Base-by-base conservation (phyloP, 2,888 invertebrate species). In the Caenorhabditis wallacei region DNA sequence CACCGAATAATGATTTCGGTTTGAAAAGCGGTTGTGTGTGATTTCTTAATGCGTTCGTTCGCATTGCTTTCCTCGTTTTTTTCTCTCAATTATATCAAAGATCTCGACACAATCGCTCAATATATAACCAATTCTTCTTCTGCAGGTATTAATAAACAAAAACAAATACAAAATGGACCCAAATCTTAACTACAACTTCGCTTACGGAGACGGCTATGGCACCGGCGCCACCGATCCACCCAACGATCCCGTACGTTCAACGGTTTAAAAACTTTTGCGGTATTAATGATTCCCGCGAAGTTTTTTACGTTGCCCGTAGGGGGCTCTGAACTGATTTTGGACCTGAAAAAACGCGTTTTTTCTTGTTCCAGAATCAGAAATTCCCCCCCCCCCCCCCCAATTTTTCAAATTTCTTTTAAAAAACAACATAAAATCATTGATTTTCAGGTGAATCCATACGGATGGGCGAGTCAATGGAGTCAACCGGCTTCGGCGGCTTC, bases 241-340 rank as follows among this genome's bases (percentile, higher is more conserved):
- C 18, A 56, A 53, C 71, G 76, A 82, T 66, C 40, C 76, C n/a
- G 82, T 82, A 76, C 82, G 82, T 82, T 53, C 30, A 76, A 68
- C 71, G 22, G 10, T 20, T 43, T 61, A 59, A 43, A 66, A 76
- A 71, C 71, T 82, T 71, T 48, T 75, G 40, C 18, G 66, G 71
- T 18, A 48, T 7, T 18, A 13, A 59, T 24, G 43, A 61, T 10
- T 22, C 59, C 22, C 59, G 8, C 7, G 22, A 13, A 59, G 20
- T 40, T 20, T 59, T 59, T 37, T 7, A 18, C 46, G 46, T 48
- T 48, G 46, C 8, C 43, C 30, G 30, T 30, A 30, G 8, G 8
- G n/a, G 30, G 30, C 30, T 30, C 30, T 30, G 4, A 30, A 30
- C 30, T 30, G 30, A 5, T 30, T 30, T 8, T 30, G 30, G 30